Evolutionary conservation across 2,797 vertebrate species (phyloP).

Genomic region (Gambusia yucatana): DNA sequence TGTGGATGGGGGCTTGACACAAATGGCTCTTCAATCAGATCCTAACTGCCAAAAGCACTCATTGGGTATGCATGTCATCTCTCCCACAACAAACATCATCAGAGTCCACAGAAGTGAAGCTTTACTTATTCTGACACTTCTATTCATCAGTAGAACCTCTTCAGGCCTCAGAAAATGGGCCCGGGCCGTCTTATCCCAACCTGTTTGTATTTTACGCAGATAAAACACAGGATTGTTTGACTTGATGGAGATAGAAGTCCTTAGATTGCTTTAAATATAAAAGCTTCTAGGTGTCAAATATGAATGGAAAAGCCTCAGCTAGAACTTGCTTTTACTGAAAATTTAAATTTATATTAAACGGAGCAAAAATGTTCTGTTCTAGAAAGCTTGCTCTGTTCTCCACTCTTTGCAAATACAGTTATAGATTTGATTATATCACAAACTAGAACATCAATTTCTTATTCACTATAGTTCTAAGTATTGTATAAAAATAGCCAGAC

Average conservation of each 20-base stretch:
- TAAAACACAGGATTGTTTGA: neutral
- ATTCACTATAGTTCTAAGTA: neutral
- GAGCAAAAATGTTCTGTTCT: too few species aligned
- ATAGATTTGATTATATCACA: neutral
- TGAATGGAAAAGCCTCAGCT: neutral
- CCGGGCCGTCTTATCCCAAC: slow-evolving; percentile 1
- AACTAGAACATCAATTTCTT: neutral
- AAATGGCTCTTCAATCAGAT: slow-evolving; percentile 61
- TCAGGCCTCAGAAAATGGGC: slow-evolving; percentile 17
- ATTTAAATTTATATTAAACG: neutral
- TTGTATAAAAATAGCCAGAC: neutral
- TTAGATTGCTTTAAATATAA: neutral
- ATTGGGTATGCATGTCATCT: slow-evolving; percentile 39
- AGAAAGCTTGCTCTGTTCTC: neutral
- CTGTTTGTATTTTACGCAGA: neutral
- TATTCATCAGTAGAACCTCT: slow-evolving; percentile 54
- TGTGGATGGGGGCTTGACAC: slow-evolving; percentile 24
- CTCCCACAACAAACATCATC: slow-evolving; percentile 43
- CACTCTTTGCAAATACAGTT: neutral
- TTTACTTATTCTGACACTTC: slow-evolving; percentile 53
- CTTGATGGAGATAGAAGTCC: neutral
- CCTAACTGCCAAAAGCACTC: slow-evolving; percentile 41
- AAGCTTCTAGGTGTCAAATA: neutral
- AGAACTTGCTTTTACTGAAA: neutral
- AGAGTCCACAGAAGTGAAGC: slow-evolving; percentile 34